Conservation (phyloP, 1,140 invertebrate species). For the Zaprionus lachaisei region DNA sequence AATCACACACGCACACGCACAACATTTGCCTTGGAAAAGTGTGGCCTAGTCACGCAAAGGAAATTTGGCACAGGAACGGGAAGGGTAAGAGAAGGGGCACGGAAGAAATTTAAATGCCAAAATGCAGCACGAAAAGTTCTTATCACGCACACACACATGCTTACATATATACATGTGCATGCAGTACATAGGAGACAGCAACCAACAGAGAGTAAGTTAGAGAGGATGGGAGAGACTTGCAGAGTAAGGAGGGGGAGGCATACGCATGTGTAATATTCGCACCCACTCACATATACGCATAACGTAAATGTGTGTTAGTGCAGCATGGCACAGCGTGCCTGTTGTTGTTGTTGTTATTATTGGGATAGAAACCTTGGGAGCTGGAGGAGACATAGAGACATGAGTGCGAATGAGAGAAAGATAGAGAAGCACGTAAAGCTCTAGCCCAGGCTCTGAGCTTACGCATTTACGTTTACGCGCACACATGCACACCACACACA, state of each 20-base stretch:
- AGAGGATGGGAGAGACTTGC: not conserved
- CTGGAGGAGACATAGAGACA: conserved; percentile 19
- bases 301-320: conserved; percentile 26
- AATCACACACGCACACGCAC: conserved; percentile 34
- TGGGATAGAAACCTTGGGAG: conserved; percentile 36
- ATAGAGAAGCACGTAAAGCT: conserved; percentile 47
- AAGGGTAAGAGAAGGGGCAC: not conserved
- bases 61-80: conserved; percentile 6
- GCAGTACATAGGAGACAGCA: not conserved
- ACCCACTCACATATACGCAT: conserved; percentile 1
- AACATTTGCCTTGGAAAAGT: conserved; percentile 17
- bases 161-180: not conserved
- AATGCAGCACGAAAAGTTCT: conserved; percentile 57
- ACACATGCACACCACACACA: conserved; percentile 29
- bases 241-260: not conserved
- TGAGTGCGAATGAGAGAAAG: conserved; percentile 12
- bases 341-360: conserved; percentile 32
- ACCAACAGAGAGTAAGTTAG: not conserved
- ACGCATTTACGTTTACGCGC: conserved; percentile 73
- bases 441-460: conserved; percentile 57
- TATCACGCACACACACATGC: conserved; percentile 52
- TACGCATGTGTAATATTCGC: conserved; percentile 1
- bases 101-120: conserved; percentile 34
- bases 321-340: conserved; percentile 29
- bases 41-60: conserved; percentile 42